Evolutionary conservation across 2,113 vertebrate genomes (phyloP), one percentile per base, ranked within the genome.

Genomic region (Nematolebias whitei): DNA sequence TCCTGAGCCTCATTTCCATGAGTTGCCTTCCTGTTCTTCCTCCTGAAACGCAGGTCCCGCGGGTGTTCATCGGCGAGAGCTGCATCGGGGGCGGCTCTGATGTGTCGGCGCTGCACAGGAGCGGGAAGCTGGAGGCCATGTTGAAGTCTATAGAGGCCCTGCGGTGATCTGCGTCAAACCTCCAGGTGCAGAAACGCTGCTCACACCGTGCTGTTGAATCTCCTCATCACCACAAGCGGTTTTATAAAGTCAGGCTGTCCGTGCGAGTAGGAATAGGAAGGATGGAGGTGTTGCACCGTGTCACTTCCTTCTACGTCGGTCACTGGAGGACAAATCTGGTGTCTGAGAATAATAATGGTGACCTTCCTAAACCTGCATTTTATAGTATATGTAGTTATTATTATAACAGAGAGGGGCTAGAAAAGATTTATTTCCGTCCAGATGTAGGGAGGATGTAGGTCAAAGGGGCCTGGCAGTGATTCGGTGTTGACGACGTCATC

Each of bases 31-130:
- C 14, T 23, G 12, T 22, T 18, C 54, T 53, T 58, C 9, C 24
- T 41, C 7, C 23, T 1, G n/a, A n/a, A n/a, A n/a, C 40, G 26
- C 9, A 96, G 95, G 93, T 96, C 12, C 95, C 95, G 1, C 87
- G 92, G 0, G 90, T 98, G 61, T 97, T 95, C 71, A 84, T 96
- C 0, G 96, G 95, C 0, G 85, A 90, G 61, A 50, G 89, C 1
- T 95, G 93, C 41, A 75, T 96, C 0, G 95, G 95, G 7, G 96
- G 95, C 0, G 91, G 91, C 58, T 88, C 48, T 4, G 94, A 96
- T 0, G 91, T 96, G 12, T 12, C 26, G 0, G 57, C 39, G 0
- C 71, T 96, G 78, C 72, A 91, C 0, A 9, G 50, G 13, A 85
- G 26, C 0, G 91, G 91, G 1, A 59, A 93, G 57, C 91, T 96